Base-by-base conservation (phyloP, 2,113 vertebrate species). In the Mormyrus iriodes region DNA sequence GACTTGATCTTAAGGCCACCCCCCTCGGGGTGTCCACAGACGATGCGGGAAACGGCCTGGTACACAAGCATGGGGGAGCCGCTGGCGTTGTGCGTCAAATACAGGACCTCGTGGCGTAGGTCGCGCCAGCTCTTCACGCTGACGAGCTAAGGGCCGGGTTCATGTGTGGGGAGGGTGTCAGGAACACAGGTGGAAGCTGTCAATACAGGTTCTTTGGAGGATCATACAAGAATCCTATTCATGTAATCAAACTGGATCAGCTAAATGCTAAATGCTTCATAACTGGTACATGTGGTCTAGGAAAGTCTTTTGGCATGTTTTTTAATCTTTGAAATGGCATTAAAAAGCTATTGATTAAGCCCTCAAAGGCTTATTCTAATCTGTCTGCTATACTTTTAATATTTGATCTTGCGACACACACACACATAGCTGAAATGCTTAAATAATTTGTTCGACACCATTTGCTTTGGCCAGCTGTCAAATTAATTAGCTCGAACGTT, bases 1-100 rank as follows among this genome's bases (percentile, higher is more conserved):
- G 98, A 99, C 92, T 99, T 99, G 93, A 99, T 99, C 95, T 99
- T 99, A 79, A 99, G 96, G 0, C 98, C 98, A 13, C 98, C 98
- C 0, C 97, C 98, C 90, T 99, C 98, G 0, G 98, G 98, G 76
- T 99, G 98, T 2, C 98, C 98, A 0, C 98, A 99, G 61, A 99
- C 96, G 0, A 99, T 99, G 44, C 98, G 97, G 0, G 98, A 99
- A 91, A 99, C 97, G 0, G 98, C 97, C 93, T 99, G 97, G 93
- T 99, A 99, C 91, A 99, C 96, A 90, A 97, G 96, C 0, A 96
- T 96, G 51, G 98, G 97, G 1, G 98, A 97, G 89, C 95, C 93
- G 0, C 97, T 96, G 89, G 94, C 90, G 17, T 98, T 98, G 49
- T 91, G 94, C 0, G 92, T 97, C 55, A 99, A 95, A 91, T 97